Evolutionary conservation across 2,113 vertebrate species (phyloP).

Genomic region (Grantiella picta): DNA sequence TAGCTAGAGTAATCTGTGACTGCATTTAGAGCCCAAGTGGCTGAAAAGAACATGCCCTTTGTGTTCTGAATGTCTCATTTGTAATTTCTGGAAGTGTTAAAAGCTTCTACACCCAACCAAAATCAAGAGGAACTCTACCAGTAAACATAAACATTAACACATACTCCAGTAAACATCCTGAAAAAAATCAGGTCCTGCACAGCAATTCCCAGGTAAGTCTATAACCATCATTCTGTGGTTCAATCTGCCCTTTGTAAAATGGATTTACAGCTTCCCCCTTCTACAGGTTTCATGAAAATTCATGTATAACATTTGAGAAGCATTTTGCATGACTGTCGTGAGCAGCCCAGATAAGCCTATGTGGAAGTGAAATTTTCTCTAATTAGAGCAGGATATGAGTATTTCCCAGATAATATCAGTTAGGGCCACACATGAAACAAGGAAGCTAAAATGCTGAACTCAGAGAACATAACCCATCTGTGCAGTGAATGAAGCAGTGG

Average conservation of each 20-base stretch:
- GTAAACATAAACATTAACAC: neutral
- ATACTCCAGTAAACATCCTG: neutral
- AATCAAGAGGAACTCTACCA: neutral
- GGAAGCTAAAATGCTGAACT: neutral
- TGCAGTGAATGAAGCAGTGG: neutral
- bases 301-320: neutral
- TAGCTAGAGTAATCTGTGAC: neutral
- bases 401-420: neutral
- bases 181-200: neutral
- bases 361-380: neutral
- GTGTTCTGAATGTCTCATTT: neutral
- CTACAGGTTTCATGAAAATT: neutral
- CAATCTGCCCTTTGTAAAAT: neutral
- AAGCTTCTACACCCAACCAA: neutral
- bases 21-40: neutral
- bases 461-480: conserved; percentile 20
- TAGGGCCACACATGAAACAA: neutral
- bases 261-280: neutral
- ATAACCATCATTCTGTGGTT: neutral
- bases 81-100: neutral
- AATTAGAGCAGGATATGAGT: neutral
- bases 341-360: neutral
- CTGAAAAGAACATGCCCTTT: neutral
- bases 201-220: neutral
- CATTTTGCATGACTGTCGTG: neutral